Conservation (phyloP, 2,888 invertebrate species). For the Mactromeris polynyma region DNA sequence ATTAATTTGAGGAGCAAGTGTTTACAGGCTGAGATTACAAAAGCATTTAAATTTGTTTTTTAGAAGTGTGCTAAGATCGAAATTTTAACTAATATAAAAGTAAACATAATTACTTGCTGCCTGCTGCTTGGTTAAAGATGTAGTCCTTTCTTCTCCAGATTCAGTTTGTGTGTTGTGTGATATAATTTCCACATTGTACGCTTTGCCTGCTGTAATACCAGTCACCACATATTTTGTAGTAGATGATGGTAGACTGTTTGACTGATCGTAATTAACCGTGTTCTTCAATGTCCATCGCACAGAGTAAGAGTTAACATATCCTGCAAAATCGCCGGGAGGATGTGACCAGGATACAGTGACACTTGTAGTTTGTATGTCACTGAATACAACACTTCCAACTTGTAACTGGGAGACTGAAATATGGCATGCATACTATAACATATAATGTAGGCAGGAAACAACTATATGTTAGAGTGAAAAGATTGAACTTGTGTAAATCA, state of each 20-base stretch:
- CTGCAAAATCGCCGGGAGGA: neutral
- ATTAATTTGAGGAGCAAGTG: too few relatives aligned
- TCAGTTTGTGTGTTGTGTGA: slow-evolving; percentile 20
- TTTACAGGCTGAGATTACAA: neutral
- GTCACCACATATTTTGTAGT: neutral
- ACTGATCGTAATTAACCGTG: neutral
- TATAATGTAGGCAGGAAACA: too few relatives aligned
- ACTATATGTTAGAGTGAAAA: too few relatives aligned
- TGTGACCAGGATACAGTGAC: slow-evolving; percentile 39
- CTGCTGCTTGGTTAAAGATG: slow-evolving; percentile 18
- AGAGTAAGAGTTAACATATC: neutral
- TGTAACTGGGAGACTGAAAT: neutral
- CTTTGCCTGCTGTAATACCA: slow-evolving; percentile 25
- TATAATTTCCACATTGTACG: slow-evolving; percentile 30
- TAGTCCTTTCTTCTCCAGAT: neutral
- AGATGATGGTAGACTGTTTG: neutral
- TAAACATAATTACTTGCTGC: slow-evolving; percentile 27
- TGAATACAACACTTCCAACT: neutral
- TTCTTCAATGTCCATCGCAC: slow-evolving; percentile 28
- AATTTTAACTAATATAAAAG: neutral
- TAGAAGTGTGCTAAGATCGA: neutral
- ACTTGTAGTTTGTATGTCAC: slow-evolving; percentile 21
- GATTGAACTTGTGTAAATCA: too few relatives aligned
- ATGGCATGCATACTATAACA: neutral
- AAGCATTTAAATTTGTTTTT: neutral